These are phyloP conservation scores for Brachyistius frenatus DNA, from an alignment of 2,113 vertebrate species.

Conservation along the genomic window DNA sequence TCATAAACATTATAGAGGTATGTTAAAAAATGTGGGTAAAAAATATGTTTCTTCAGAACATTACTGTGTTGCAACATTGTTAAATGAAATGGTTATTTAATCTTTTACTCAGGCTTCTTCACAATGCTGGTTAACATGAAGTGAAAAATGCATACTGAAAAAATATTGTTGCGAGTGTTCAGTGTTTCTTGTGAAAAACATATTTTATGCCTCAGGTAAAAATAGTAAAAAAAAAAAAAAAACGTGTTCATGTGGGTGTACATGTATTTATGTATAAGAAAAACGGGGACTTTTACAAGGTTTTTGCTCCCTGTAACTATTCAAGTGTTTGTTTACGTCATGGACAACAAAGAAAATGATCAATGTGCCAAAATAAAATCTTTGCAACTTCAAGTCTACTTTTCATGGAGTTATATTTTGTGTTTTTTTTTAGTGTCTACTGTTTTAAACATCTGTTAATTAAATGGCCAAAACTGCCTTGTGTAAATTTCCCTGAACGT, in stretches of 20 bases:
- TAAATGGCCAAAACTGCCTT: too few species aligned
- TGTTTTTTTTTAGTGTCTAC: not conserved
- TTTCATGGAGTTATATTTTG: not conserved
- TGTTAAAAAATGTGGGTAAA: too few species aligned
- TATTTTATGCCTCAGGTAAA: not conserved
- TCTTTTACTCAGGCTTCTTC: too few species aligned
- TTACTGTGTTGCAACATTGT: not conserved
- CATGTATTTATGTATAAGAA: not conserved
- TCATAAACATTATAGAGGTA: too few species aligned
- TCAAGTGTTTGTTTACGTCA: not conserved
- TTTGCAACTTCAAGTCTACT: not conserved
- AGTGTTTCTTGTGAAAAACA: constrained; percentile 7
- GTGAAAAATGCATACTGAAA: not conserved
- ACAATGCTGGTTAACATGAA: not conserved
- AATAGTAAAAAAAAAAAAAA: not conserved
- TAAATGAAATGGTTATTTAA: too few species aligned
- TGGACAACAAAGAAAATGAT: too few species aligned
- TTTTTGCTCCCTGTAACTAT: not conserved
- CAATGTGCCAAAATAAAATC: constrained; percentile 1
- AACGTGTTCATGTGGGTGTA: not conserved
- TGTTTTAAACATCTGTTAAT: not conserved
- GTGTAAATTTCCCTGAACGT: too few species aligned
- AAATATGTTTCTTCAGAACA: too few species aligned
- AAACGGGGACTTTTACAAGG: not conserved
- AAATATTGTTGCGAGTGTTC: not conserved